Conservation (phyloP, 2,888 invertebrate species). For the Drosophila nr. perissopoda region DNA sequence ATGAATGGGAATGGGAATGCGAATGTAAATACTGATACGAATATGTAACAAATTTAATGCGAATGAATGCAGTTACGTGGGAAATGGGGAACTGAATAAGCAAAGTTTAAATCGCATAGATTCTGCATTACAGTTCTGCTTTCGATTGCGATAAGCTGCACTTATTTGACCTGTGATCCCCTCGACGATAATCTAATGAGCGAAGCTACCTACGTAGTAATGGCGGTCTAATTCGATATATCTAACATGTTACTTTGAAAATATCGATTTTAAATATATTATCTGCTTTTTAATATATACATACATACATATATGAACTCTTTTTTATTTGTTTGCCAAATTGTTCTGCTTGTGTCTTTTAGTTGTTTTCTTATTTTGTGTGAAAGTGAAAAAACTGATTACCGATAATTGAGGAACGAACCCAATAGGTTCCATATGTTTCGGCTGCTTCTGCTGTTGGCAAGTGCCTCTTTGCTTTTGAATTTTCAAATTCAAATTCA, state of each 20-base stretch:
- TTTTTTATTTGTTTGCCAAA: not conserved
- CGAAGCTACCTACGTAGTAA: not conserved
- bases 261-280: not conserved
- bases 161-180: conserved; percentile 48
- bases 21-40: conserved; percentile 33
- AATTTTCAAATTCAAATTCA: not conserved
- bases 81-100: conserved; percentile 2
- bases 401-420: not conserved
- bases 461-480: too few species aligned
- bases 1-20: conserved; percentile 22
- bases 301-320: not conserved
- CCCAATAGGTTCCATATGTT: not conserved
- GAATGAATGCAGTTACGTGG: conserved; percentile 14
- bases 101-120: conserved; percentile 50
- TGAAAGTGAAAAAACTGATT: not conserved
- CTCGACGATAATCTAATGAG: conserved; percentile 5
- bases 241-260: not conserved
- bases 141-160: conserved; percentile 39
- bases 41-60: conserved; percentile 58
- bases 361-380: not conserved
- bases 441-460: not conserved
- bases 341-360: not conserved
- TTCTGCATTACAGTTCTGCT: conserved; percentile 14
- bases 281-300: too few species aligned
- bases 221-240: not conserved